phyloP scores from a whole-genome alignment of 1,140 invertebrate species.

The Bombus soroeensis region DNA sequence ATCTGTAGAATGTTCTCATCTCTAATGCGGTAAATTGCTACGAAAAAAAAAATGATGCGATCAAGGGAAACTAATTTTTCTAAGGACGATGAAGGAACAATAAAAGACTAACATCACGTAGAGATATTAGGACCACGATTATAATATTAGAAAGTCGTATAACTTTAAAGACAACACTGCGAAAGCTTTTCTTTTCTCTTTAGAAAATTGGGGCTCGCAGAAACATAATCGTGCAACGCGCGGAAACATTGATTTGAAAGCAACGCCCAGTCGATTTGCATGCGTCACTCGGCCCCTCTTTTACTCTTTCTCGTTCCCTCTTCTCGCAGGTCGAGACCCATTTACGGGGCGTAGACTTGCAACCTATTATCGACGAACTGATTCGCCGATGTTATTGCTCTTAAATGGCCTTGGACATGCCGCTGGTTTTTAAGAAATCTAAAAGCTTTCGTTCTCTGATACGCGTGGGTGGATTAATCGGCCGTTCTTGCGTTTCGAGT shows the following conservation, averaged over 20 bases:
- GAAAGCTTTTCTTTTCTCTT: neutral
- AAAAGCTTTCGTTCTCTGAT: neutral
- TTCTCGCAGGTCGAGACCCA: neutral
- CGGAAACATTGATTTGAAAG: conserved; percentile 68
- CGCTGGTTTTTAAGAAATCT: conserved; percentile 40
- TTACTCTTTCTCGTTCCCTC: neutral
- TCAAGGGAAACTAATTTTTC: too few species aligned
- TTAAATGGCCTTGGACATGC: conserved; percentile 32
- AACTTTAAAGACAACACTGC: too few species aligned
- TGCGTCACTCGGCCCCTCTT: conserved; percentile 25
- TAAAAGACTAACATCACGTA: too few species aligned
- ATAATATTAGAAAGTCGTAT: neutral
- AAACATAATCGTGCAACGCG: conserved; percentile 42
- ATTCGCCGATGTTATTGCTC: conserved; percentile 29
- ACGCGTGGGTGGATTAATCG: too few species aligned
- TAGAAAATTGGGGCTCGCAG: neutral
- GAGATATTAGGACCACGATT: too few species aligned
- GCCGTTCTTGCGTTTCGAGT: too few species aligned
- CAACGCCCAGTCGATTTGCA: conserved; percentile 62
- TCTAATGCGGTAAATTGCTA: too few species aligned
- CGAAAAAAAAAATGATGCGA: too few species aligned
- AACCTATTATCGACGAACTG: conserved; percentile 47
- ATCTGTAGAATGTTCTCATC: too few species aligned
- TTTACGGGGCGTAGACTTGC: conserved; percentile 33
- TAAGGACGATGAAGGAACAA: too few species aligned